Evolutionary conservation across 2,888 invertebrate species (phyloP).

Genomic region (Spodoptera picta): DNA sequence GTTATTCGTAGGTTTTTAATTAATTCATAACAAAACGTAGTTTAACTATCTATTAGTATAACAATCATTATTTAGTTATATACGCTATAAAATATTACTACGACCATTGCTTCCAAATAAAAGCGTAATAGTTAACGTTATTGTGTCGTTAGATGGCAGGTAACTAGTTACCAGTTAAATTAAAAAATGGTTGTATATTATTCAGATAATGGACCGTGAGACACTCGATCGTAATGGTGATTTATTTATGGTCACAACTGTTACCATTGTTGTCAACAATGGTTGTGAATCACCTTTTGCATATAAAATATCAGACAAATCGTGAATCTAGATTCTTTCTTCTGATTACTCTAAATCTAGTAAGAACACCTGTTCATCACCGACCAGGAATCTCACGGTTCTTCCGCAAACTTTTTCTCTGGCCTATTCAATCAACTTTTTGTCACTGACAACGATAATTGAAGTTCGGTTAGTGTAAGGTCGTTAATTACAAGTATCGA

Average conservation of each 20-base stretch:
- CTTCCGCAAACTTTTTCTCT: constrained; percentile 56
- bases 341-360: constrained; percentile 26
- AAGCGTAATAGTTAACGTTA: too few relatives aligned
- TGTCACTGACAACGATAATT: constrained; percentile 44
- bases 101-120: neutral
- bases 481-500: constrained; percentile 50
- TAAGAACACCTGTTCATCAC: constrained; percentile 42
- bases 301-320: constrained; percentile 12
- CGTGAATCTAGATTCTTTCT: constrained; percentile 30
- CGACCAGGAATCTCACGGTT: constrained; percentile 50
- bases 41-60: constrained; percentile 1
- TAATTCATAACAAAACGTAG: neutral
- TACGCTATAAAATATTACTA: constrained; percentile 1
- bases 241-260: too few relatives aligned
- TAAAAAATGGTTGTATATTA: too few relatives aligned
- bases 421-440: constrained; percentile 52
- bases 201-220: too few relatives aligned
- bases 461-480: constrained; percentile 44
- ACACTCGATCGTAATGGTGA: too few relatives aligned
- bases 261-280: too few relatives aligned
- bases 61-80: constrained; percentile 14
- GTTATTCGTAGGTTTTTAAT: neutral
- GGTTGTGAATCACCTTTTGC: too few relatives aligned
- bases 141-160: too few relatives aligned
- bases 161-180: too few relatives aligned